Evolutionary conservation across 2,888 invertebrate genomes (phyloP), one percentile per base, ranked within the genome.

Genomic region (Oscheius sp.): DNA sequence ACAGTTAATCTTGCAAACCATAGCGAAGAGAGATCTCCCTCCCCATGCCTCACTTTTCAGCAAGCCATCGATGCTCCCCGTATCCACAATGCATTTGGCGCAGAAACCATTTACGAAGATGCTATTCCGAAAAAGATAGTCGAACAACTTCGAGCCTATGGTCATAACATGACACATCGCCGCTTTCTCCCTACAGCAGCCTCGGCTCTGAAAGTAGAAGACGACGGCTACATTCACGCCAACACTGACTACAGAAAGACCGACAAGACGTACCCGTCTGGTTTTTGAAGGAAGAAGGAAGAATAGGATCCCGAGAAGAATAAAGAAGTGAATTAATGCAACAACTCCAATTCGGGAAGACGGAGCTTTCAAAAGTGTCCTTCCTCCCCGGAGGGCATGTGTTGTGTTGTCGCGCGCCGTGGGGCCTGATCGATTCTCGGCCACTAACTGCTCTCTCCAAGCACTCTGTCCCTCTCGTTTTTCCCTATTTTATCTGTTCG

Each of bases 11-110:
- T 0, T 21, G 21, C 21, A 21, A 21, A 21, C 21, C 21, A 21
- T 21, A 21, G 21, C 21, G 21, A 21, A 53, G n/a, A 4, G 53
- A 53, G n/a, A 21, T 53, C 29, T 11, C 4, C n/a, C n/a, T 29
- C 11, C 21, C 21, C 21, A 21, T 21, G 21, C 21, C 21, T 33
- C 3, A 33, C 11, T 13, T 35, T 72, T 13, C 35, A 72, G 60
- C 37, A 72, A 33, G 93, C 95, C 0, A 78, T 87, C 7, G 87
- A 87, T 66, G 83, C 85, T 11, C 87, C 87, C 2, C 71, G 87
- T 55, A 79, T 87, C 75, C 87, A 87, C 74, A 86, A 87, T 72
- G 86, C 87, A 65, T 87, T 84, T 92, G 29, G 21, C 10, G 48
- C 90, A 92, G 90, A 93, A 93, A 70, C 33, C 59, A 48, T 47